Conservation (phyloP, 2,797 vertebrate genomes). For the Fundulus diaphanus region DNA sequence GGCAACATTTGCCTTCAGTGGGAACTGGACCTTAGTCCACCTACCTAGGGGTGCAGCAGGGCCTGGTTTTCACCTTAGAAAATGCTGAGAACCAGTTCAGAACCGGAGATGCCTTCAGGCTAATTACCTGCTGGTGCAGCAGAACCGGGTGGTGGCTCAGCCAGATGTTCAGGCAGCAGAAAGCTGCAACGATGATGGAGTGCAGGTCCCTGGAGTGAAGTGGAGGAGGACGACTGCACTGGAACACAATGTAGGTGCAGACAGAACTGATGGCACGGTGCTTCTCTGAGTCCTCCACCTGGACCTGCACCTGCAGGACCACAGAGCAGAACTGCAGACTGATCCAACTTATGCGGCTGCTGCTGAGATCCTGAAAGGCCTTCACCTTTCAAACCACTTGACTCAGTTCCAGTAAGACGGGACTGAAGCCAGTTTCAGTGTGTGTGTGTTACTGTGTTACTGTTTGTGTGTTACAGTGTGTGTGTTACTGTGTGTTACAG, state of each 20-base stretch:
- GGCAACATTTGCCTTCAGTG: too few species aligned
- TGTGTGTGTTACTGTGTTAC: neutral
- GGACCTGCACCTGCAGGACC: slow-evolving; percentile 83
- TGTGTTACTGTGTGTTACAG: too few species aligned
- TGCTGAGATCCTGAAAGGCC: neutral
- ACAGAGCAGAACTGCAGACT: neutral
- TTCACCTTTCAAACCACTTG: too few species aligned
- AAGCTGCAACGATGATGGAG: slow-evolving; percentile 94
- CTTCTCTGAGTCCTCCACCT: slow-evolving; percentile 83
- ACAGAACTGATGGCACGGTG: slow-evolving; percentile 87
- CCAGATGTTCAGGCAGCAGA: slow-evolving; percentile 93
- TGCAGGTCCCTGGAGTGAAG: slow-evolving; percentile 93
- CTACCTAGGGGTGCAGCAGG: too few species aligned
- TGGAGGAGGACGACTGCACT: slow-evolving; percentile 91
- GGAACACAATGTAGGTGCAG: slow-evolving; percentile 90
- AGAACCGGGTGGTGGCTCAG: slow-evolving; percentile 89
- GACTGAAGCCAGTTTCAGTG: neutral
- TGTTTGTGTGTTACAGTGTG: too few species aligned
- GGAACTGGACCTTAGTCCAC: too few species aligned
- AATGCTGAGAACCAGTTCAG: too few species aligned
- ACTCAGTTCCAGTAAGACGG: neutral
- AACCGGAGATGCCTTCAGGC: neutral
- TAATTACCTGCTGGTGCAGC: slow-evolving; percentile 77
- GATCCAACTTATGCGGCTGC: too few species aligned
- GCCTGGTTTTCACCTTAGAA: too few species aligned